Evolutionary conservation across 2,797 vertebrate species (phyloP).

Genomic region (Presbytis comata): DNA sequence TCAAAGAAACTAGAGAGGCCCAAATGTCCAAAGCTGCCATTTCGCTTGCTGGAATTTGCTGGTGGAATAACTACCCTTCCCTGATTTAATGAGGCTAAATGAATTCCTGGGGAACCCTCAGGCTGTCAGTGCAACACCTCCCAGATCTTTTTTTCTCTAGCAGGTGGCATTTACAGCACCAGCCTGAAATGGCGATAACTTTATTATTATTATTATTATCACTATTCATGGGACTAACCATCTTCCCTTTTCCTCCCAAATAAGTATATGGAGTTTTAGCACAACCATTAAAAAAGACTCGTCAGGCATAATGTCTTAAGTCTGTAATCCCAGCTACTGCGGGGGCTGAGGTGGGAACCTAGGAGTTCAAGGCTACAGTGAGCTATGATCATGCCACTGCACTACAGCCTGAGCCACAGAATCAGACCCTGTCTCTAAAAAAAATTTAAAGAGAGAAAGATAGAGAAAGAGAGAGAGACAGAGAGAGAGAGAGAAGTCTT

Average conservation of each 20-base stretch:
- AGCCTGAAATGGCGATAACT: neutral
- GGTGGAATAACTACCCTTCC: neutral
- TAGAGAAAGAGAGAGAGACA: too few relatives aligned
- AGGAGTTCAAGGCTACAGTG: neutral
- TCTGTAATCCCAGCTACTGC: neutral
- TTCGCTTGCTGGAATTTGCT: neutral
- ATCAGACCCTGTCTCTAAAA: neutral
- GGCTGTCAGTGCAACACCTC: neutral
- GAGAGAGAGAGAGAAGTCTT: neutral
- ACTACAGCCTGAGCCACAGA: neutral
- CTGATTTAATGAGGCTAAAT: neutral
- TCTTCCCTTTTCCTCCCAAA: neutral
- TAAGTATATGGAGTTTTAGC: neutral
- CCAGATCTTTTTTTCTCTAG: neutral
- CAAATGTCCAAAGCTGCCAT: neutral
- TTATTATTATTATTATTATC: neutral
- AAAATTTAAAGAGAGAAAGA: neutral
- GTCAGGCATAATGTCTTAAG: neutral
- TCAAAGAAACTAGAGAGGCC: neutral
- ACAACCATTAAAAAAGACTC: neutral
- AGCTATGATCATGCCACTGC: neutral
- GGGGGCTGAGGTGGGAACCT: neutral
- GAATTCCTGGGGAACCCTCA: neutral
- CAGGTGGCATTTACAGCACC: neutral
- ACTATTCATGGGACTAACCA: neutral